Evolutionary conservation across 1,140 invertebrate genomes (phyloP).

Genomic region (Drosophila busckii): DNA sequence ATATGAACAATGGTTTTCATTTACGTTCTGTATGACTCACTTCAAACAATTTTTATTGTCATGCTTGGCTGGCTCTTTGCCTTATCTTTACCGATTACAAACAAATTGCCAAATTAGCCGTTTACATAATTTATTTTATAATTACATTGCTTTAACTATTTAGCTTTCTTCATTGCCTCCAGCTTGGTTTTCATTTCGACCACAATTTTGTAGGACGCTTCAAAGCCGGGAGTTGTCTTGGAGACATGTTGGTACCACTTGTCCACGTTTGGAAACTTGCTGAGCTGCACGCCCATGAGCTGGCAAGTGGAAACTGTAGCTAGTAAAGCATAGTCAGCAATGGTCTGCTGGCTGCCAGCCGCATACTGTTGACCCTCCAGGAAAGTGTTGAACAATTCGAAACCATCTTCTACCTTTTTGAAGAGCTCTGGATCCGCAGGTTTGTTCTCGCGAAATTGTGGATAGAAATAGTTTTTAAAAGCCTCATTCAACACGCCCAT

Average conservation of each 20-base stretch:
- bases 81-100: no score
- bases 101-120: no score
- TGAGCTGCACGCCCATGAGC: conserved; percentile 19
- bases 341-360: conserved; percentile 33
- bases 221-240: conserved; percentile 41
- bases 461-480: conserved; percentile 52
- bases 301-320: conserved; percentile 32
- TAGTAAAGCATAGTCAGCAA: conserved; percentile 45
- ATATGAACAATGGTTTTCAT: no score
- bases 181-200: no score
- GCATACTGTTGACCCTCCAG: conserved; percentile 35
- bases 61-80: no score
- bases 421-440: conserved; percentile 8
- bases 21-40: no score
- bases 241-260: conserved; percentile 39
- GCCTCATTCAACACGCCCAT: conserved; percentile 78
- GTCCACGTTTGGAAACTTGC: conserved; percentile 37
- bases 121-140: no score
- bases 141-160: background rate
- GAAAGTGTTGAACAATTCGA: conserved; percentile 32
- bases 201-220: no score
- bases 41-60: no score
- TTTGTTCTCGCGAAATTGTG: conserved; percentile 28
- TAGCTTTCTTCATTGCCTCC: no score
- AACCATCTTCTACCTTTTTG: conserved; percentile 27